phyloP scores from a whole-genome alignment of 37 sponge, comb jelly and placozoan genomes.

The Ephydatia muelleri region DNA sequence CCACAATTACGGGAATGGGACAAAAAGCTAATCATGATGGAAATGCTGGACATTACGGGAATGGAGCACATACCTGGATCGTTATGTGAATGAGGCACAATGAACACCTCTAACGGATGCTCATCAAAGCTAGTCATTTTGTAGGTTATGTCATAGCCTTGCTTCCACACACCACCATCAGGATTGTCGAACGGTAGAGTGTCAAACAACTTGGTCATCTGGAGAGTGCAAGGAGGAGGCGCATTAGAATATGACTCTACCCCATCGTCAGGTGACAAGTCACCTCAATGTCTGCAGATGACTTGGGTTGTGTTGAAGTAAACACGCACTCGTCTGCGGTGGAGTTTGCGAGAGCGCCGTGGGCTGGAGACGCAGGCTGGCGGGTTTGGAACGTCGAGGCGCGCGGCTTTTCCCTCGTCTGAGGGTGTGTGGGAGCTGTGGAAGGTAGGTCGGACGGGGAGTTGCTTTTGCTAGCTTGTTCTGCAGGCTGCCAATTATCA shows the following conservation, averaged over 20 bases:
- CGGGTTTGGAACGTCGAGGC: neutral
- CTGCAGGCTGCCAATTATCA: neutral
- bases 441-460: neutral
- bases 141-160: conserved; percentile 84
- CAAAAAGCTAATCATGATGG: no score
- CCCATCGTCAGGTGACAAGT: no score
- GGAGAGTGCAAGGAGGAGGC: neutral
- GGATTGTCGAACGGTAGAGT: conserved; percentile 73
- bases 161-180: conserved; percentile 92
- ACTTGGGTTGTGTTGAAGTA: neutral
- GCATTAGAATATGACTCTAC: no score
- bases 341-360: neutral
- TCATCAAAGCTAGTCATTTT: conserved; percentile 12
- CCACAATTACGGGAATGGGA: no score
- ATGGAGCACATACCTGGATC: conserved; percentile 75
- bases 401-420: neutral
- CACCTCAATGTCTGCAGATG: neutral
- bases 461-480: neutral
- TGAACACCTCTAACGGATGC: conserved; percentile 78
- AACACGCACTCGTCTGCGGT: neutral
- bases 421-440: neutral
- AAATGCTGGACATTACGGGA: neutral
- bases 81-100: conserved; percentile 94
- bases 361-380: neutral
- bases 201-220: conserved; percentile 75